A percentile compares a stretch with the other conserved stretches of the same genome.
Evolutionary conservation across 2,888 invertebrate genomes (phyloP).

Genomic region (Mesorhabditis belari): DNA sequence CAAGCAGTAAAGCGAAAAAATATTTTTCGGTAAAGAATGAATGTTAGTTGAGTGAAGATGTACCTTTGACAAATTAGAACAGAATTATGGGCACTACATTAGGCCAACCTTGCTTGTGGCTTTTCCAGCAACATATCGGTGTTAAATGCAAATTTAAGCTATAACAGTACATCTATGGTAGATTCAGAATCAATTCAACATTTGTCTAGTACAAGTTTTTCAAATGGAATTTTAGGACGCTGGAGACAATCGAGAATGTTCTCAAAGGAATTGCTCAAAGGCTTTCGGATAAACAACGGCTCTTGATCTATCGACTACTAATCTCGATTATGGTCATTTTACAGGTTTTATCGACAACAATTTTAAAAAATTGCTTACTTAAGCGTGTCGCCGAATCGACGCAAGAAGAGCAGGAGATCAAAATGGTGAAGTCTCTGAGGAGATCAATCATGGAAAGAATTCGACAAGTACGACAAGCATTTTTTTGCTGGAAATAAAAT

Average conservation of each 20-base stretch:
- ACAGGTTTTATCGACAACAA: too few species aligned
- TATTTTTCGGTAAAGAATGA: too few species aligned
- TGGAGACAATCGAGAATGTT: neutral
- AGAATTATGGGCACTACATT: too few species aligned
- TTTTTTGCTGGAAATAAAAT: neutral
- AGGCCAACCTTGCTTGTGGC: too few species aligned
- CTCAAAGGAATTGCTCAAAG: constrained; percentile 1
- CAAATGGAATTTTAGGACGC: neutral
- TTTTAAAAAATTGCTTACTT: neutral
- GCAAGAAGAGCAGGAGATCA: neutral
- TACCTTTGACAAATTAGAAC: too few species aligned
- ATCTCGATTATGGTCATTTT: neutral
- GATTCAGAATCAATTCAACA: neutral
- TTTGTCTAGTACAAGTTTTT: neutral
- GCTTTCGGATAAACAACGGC: neutral
- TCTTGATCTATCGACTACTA: constrained; percentile 4
- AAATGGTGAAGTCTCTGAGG: neutral
- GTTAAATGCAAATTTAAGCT: neutral
- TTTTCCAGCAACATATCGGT: too few species aligned
- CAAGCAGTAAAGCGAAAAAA: too few species aligned
- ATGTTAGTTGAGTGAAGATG: too few species aligned
- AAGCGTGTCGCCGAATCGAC: neutral
- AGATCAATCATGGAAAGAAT: neutral
- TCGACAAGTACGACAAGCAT: neutral
- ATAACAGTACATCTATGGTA: too few species aligned